These are phyloP conservation scores for Papilio polyxenes DNA, from an alignment of 1,140 invertebrate genomes.

Conservation along the genomic window DNA sequence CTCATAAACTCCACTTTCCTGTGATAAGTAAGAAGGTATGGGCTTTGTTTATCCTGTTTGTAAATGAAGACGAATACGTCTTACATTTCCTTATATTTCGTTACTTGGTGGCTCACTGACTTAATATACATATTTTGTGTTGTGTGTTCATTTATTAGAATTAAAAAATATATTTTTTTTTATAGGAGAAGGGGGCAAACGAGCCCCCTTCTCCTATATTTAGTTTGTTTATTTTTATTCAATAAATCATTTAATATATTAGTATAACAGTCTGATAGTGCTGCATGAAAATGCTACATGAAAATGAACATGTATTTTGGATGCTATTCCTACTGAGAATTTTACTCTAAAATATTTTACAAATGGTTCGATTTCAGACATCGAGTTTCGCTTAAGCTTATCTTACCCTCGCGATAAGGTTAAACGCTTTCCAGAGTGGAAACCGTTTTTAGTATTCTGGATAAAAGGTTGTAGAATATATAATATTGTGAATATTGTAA, in stretches of 20 bases:
- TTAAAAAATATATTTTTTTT: too few species aligned
- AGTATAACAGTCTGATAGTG: too few species aligned
- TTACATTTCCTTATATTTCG: neutral
- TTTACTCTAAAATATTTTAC: slow-evolving; percentile 27
- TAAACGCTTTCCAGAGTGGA: slow-evolving; percentile 15
- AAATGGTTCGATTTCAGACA: slow-evolving; percentile 24
- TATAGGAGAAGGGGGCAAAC: too few species aligned
- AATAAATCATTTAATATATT: too few species aligned
- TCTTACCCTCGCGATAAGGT: slow-evolving; percentile 1
- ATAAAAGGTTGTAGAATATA: neutral
- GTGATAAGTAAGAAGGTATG: neutral
- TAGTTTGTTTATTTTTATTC: too few species aligned
- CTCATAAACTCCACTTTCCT: slow-evolving; percentile 22
- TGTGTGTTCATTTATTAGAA: too few species aligned
- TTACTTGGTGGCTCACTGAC: neutral
- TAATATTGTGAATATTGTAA: neutral
- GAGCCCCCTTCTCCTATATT: too few species aligned
- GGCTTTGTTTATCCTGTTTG: slow-evolving; percentile 18
- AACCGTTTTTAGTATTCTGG: slow-evolving; percentile 13
- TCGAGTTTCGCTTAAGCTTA: slow-evolving; percentile 26
- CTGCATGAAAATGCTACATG: neutral
- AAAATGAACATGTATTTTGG: neutral
- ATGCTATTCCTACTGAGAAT: neutral
- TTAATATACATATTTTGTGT: neutral
- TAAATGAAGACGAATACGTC: slow-evolving; percentile 1